Evolutionary conservation across 2,797 vertebrate species (phyloP).

Genomic region (Erpetoichthys calabaricus): DNA sequence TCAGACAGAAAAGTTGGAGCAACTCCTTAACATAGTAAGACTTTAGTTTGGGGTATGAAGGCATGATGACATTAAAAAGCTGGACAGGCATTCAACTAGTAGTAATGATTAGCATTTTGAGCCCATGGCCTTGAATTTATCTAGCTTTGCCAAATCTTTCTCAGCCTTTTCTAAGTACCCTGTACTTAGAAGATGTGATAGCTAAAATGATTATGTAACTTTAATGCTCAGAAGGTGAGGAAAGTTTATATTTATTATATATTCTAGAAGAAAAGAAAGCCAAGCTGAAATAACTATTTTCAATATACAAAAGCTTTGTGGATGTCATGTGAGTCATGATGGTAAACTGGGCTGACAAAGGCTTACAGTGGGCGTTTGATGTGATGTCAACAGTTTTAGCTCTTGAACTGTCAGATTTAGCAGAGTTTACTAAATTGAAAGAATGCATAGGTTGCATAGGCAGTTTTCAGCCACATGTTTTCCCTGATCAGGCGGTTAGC

Average conservation of each 20-base stretch:
- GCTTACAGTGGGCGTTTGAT: constrained; percentile 25
- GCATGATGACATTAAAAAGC: constrained; percentile 21
- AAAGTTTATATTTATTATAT: constrained; percentile 26
- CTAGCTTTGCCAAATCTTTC: constrained; percentile 26
- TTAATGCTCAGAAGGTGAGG: constrained; percentile 20
- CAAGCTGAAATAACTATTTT: constrained; percentile 12
- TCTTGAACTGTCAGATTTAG: constrained; percentile 11
- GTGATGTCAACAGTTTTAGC: constrained; percentile 17
- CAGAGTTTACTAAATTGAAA: constrained; percentile 19
- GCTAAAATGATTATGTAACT: constrained; percentile 22
- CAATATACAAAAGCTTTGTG: constrained; percentile 12
- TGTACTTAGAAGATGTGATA: constrained; percentile 13
- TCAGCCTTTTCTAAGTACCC: constrained; percentile 21
- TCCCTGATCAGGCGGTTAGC: too few relatives aligned
- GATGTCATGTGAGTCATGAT: constrained; percentile 22
- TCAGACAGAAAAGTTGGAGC: constrained; percentile 5
- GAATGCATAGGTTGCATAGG: too few relatives aligned
- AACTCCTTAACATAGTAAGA: constrained; percentile 12
- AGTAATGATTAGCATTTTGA: constrained; percentile 14
- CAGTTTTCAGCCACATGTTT: too few relatives aligned
- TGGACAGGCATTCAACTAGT: constrained; percentile 27
- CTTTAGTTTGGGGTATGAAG: constrained; percentile 7
- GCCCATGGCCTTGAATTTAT: constrained; percentile 9
- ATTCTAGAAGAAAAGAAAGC: constrained; percentile 21
- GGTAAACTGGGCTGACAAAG: constrained; percentile 19